phyloP scores from a whole-genome alignment of 2,797 vertebrate species.

The Pipistrellus kuhlii region DNA sequence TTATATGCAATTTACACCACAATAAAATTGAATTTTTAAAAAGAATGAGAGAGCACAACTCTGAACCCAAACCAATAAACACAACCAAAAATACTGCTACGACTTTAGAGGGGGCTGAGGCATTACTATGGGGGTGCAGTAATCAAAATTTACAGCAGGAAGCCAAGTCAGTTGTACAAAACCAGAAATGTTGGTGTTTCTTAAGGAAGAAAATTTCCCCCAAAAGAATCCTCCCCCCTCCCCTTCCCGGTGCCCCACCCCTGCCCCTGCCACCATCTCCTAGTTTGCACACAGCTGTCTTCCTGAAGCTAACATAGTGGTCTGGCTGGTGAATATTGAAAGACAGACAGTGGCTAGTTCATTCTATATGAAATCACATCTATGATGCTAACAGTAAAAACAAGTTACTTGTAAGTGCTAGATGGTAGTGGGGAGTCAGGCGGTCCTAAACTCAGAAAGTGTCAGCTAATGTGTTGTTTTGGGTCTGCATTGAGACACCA shows the following conservation, averaged over 20 bases:
- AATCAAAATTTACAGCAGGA: not conserved
- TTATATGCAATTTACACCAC: not conserved
- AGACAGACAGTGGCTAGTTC: not conserved
- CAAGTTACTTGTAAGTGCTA: conserved; percentile 45
- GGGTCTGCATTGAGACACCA: not conserved
- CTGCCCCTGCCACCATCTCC: too few relatives aligned
- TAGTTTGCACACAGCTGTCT: not conserved
- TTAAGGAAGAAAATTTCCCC: not conserved
- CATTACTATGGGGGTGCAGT: not conserved
- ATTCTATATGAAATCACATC: not conserved
- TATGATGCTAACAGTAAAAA: not conserved
- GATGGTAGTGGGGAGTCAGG: not conserved
- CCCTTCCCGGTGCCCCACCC: too few relatives aligned
- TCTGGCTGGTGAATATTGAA: not conserved
- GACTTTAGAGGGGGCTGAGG: not conserved
- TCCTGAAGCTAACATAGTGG: not conserved
- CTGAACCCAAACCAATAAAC: not conserved
- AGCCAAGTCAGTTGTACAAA: not conserved
- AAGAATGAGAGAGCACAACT: not conserved
- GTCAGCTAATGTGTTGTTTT: not conserved
- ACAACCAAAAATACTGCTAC: not conserved
- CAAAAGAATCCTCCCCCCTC: not conserved
- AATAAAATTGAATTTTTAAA: not conserved
- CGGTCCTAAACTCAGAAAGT: conserved; percentile 46
- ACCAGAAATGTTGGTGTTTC: not conserved